Base-by-base conservation (phyloP, 2,113 vertebrate species). In the Engystomops pustulosus region DNA sequence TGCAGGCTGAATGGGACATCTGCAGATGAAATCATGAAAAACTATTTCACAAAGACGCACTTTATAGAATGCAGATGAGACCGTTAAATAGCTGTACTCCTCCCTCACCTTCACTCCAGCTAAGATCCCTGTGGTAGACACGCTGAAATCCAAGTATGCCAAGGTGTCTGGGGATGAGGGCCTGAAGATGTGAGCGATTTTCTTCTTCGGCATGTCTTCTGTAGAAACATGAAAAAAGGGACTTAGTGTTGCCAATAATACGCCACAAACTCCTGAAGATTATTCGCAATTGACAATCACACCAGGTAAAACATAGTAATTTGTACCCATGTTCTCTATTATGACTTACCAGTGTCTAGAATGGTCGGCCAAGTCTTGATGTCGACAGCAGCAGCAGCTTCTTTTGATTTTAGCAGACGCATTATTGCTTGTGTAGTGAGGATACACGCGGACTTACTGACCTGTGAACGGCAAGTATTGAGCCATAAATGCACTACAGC, bases 31-130 rank as follows among this genome's bases (percentile, higher is more conserved):
- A 84, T 83, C 83, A 2, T 71, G 27, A 65, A 12, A n/a, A n/a
- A n/a, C n/a, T n/a, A n/a, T n/a, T n/a, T n/a, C n/a, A 60, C 72
- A 32, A 11, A 32, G 7, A 65, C 10, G n/a, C n/a, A n/a, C n/a
- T n/a, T n/a, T n/a, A n/a, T n/a, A n/a, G n/a, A n/a, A n/a, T n/a
- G n/a, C n/a, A n/a, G n/a, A n/a, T n/a, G n/a, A n/a, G n/a, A n/a
- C n/a, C n/a, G n/a, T n/a, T n/a, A n/a, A n/a, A n/a, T n/a, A n/a
- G n/a, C n/a, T n/a, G n/a, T n/a, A n/a, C n/a, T n/a, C n/a, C n/a
- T n/a, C n/a, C n/a, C n/a, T n/a, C n/a, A 99, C 97, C 95, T 99
- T 99, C 86, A 99, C 97, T 60, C 97, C 97, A 1, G 97, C 97
- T 62, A 99, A 91, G 89, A 99, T 98, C 51, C 97, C 97, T 2